Percentiles rank a stretch among this genome's conserved stretches.
These are phyloP conservation scores for Alloscopus bannaensis DNA, from an alignment of 2,888 invertebrate species.

Conservation along the genomic window DNA sequence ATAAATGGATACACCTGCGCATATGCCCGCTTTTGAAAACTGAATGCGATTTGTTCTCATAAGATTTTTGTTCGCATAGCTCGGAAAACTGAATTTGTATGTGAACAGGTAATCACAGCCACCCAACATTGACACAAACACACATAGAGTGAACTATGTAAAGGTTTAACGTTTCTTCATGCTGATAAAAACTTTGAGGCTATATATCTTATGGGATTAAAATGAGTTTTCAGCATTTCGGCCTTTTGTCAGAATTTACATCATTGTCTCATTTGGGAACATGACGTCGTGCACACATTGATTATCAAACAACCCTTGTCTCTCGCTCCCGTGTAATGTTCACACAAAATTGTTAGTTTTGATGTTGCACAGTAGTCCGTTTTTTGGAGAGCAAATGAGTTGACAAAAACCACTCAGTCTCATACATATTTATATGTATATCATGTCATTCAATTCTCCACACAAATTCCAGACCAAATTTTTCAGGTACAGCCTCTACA, in stretches of 20 bases:
- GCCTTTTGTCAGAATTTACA: neutral
- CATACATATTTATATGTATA: neutral
- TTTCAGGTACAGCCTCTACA: no score
- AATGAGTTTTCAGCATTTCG: neutral
- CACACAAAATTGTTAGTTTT: neutral
- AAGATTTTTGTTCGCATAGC: no score
- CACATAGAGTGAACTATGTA: neutral
- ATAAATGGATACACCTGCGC: no score
- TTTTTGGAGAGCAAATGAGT: neutral
- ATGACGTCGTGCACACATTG: neutral
- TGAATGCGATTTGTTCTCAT: no score
- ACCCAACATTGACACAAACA: neutral
- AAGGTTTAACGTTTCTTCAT: neutral
- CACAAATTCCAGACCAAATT: no score
- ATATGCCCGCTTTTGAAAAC: no score
- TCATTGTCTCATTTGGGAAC: constrained; percentile 1
- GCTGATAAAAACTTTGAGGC: neutral
- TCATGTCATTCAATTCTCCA: no score
- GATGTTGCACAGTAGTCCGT: neutral
- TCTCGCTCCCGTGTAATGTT: neutral
- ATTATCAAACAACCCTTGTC: neutral
- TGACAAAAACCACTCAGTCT: neutral
- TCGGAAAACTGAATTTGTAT: neutral
- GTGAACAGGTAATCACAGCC: neutral
- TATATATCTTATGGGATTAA: no score